Conservation (phyloP, 2,113 vertebrate species). For the Prionailurus bengalensis region DNA sequence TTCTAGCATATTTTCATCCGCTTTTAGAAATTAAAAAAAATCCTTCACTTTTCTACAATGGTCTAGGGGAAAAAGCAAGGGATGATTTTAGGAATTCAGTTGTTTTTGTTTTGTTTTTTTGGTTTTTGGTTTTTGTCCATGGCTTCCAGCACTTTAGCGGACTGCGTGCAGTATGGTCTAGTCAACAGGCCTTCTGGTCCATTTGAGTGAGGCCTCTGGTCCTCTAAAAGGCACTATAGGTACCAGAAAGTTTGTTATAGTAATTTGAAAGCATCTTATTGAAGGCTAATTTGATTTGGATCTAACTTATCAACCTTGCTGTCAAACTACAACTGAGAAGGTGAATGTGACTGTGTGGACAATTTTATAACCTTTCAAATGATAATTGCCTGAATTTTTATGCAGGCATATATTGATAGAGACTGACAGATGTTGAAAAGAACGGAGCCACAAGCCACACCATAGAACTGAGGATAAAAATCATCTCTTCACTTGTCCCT, state of each 20-base stretch:
- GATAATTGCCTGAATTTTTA: conserved; percentile 50
- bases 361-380: conserved; percentile 68
- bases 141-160: neutral
- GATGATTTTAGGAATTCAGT: too few relatives aligned
- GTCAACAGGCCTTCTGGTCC: neutral
- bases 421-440: conserved; percentile 56
- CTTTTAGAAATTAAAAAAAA: neutral
- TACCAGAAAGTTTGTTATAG: neutral
- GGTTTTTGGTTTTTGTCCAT: too few relatives aligned
- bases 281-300: conserved; percentile 56
- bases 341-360: conserved; percentile 47
- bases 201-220: neutral
- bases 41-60: neutral
- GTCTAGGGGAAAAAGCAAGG: neutral
- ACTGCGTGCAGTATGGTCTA: neutral
- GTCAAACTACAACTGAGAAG: conserved; percentile 30
- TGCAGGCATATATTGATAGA: conserved; percentile 1
- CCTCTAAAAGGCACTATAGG: neutral
- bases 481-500: neutral
- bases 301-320: conserved; percentile 48
- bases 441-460: neutral
- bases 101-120: too few relatives aligned
- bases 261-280: conserved; percentile 3
- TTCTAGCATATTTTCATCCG: neutral
- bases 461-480: conserved; percentile 9